Conservation (phyloP, 2,113 vertebrate species). For the Ictalurus punctatus region DNA sequence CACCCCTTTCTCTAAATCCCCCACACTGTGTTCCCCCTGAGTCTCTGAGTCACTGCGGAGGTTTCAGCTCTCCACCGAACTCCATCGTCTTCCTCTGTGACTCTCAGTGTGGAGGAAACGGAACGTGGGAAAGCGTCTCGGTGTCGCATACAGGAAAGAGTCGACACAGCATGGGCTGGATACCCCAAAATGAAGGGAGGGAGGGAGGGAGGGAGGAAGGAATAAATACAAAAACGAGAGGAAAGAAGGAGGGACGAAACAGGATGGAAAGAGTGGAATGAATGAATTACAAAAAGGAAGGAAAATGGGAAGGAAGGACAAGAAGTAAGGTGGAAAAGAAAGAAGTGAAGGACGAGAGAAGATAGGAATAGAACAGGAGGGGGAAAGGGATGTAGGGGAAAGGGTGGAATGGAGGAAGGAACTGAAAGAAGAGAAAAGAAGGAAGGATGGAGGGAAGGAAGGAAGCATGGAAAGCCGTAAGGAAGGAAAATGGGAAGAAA, state of each 20-base stretch:
- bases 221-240: neutral
- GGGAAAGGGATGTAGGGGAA: neutral
- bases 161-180: neutral
- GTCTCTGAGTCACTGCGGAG: slow-evolving; percentile 26
- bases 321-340: neutral
- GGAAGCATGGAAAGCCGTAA: too few species aligned
- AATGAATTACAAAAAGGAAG: neutral
- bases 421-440: neutral
- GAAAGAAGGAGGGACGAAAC: neutral
- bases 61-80: slow-evolving; percentile 24
- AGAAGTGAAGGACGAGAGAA: neutral
- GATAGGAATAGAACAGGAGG: neutral
- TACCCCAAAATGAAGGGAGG: too few species aligned
- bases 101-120: neutral
- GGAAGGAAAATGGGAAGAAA: neutral
- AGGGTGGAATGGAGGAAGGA: neutral
- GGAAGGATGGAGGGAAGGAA: neutral
- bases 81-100: neutral
- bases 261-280: neutral
- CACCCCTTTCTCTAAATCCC: neutral
- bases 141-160: neutral
- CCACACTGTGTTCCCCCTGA: neutral
- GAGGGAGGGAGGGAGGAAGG: neutral
- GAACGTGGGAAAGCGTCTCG: neutral
- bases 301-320: neutral